Evolutionary conservation across 2,113 vertebrate species (phyloP).

Genomic region (Cervus canadensis): DNA sequence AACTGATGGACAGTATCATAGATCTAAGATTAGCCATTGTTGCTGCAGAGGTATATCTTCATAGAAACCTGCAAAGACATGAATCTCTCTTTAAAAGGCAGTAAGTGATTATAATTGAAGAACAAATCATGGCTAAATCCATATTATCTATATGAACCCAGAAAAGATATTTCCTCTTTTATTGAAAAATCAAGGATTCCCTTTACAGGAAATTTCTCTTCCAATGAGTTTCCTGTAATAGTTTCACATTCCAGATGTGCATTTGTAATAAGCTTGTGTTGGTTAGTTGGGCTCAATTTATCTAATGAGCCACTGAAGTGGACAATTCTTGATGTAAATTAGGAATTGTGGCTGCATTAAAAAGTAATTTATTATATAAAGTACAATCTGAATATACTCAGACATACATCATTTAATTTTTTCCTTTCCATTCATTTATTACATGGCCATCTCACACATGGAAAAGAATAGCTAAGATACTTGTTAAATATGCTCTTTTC

Average conservation of each 20-base stretch:
- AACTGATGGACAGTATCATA: not conserved
- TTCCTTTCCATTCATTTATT: constrained; percentile 69
- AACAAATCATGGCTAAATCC: constrained; percentile 67
- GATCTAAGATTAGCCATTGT: not conserved
- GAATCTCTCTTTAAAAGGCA: constrained; percentile 52
- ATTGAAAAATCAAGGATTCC: constrained; percentile 63
- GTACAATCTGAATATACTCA: constrained; percentile 64
- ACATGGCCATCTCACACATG: constrained; percentile 42
- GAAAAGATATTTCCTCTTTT: constrained; percentile 59
- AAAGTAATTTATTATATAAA: constrained; percentile 63
- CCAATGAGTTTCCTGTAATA: constrained; percentile 73
- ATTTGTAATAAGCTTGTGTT: constrained; percentile 69
- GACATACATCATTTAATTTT: constrained; percentile 72
- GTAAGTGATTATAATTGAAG: constrained; percentile 54
- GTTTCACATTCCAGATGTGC: constrained; percentile 65
- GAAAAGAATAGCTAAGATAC: constrained; percentile 7
- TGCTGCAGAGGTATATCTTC: not conserved
- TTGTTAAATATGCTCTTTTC: constrained; percentile 42
- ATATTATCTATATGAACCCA: constrained; percentile 33
- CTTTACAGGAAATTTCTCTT: constrained; percentile 67
- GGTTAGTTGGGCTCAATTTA: constrained; percentile 76
- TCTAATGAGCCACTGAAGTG: constrained; percentile 79
- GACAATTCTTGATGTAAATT: constrained; percentile 81
- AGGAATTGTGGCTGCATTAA: constrained; percentile 66
- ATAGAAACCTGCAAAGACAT: not conserved